Evolutionary conservation across 2,797 vertebrate genomes (phyloP).

Genomic region (Fundulus diaphanus): DNA sequence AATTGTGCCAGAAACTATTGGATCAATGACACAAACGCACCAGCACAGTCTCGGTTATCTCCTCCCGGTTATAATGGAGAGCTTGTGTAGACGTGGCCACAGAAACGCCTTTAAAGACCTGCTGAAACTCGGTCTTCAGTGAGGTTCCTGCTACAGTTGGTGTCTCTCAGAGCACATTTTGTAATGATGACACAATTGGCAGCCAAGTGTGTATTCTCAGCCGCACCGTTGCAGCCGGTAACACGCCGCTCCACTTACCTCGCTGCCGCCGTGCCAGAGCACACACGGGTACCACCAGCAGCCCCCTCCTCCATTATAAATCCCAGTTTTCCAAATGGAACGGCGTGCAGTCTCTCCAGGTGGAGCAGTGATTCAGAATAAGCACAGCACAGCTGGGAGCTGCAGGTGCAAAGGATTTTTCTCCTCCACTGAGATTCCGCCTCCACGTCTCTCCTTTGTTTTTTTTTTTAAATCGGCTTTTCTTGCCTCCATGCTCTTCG

Average conservation of each 20-base stretch:
- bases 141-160: not conserved
- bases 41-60: not conserved
- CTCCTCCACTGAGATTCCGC: conserved; percentile 24
- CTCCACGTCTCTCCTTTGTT: conserved; percentile 12
- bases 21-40: too few species aligned
- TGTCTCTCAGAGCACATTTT: not conserved
- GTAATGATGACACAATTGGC: not conserved
- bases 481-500: not conserved
- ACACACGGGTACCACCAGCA: conserved; percentile 20
- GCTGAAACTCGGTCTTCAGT: not conserved
- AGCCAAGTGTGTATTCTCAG: conserved; percentile 4
- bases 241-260: conserved; percentile 44
- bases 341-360: conserved; percentile 60
- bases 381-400: conserved; percentile 66
- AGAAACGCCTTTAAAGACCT: not conserved
- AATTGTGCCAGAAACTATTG: too few species aligned
- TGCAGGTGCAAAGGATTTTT: conserved; percentile 64
- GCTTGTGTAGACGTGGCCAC: not conserved
- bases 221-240: conserved; percentile 2
- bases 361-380: conserved; percentile 73
- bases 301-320: conserved; percentile 61
- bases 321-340: conserved; percentile 75
- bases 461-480: not conserved
- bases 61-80: too few species aligned
- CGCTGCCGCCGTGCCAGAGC: conserved; percentile 10